Evolutionary conservation across 1,140 invertebrate genomes (phyloP), one percentile per base, ranked within the genome.

Genomic region (Agraylea sexmaculata): DNA sequence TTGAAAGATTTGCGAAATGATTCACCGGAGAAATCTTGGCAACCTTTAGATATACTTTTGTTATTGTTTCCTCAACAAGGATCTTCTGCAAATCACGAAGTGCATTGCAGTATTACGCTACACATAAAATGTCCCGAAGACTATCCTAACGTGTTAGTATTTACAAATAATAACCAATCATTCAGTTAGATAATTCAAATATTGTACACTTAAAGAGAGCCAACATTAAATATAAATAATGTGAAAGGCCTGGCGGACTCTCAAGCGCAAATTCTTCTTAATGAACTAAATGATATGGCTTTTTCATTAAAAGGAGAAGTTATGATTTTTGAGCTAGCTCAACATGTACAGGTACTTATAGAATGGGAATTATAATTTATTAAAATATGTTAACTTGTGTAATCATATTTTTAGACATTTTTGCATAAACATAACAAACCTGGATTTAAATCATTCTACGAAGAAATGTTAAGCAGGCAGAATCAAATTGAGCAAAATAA

Each of bases 381-480:
- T n/a, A 29, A 17, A 21, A 8, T 36, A n/a, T 31, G 15, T 37
- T 6, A 23, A 16, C 32, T 25, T 31, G 20, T 22, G 21, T 22
- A 36, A 13, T 16, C 22, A n/a, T 27, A 40, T 36, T 57, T 56
- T 11, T 56, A 73, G 57, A 66, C 69, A 52, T 87, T 78, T 57
- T 62, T 89, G 2, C 70, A 78, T 47, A 52, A 70, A 13, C 66
- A 85, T 53, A 87, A 87, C 53, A 79, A 78, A 53, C 80, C 83
- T 13, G 71, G 72, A 1, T 72, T 69, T 43, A 69, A 74, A 39
- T 87, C 83, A 27, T 86, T 86, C 59, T 86, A 87, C 56, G 84
- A 88, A 44, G 78, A 88, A 59, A 88, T 89, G 84, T 56, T 85
- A 3, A 68, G 64, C 10, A 72, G 75, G 39, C 71, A 78, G 43